Base-by-base conservation (phyloP, 2,113 vertebrate genomes). In the Pelusios castaneus region DNA sequence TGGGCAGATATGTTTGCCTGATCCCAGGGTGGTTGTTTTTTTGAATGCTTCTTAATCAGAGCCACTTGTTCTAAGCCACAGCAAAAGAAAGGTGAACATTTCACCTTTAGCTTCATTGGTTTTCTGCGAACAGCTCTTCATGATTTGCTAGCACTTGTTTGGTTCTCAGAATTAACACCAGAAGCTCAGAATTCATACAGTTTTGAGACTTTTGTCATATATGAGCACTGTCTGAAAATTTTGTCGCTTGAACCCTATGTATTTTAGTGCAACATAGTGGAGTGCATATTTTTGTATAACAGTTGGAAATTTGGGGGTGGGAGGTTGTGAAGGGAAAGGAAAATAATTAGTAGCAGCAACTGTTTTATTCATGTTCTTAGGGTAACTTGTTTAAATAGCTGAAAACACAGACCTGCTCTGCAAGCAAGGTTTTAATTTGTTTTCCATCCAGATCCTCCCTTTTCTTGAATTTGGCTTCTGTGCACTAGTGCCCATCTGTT, bases 401-500 rank as follows among this genome's bases (percentile, higher is more conserved):
- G 82, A 89, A 95, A 87, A 95, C 93, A 67, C 84, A 90, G 87
- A 60, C 76, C 60, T 87, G 52, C 63, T 10, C 63, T 41, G 63
- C 96, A 95, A 96, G 86, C n/a, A 94, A 95, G 96, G 92, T 95
- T 97, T 91, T 95, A 96, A 84, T 95, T 94, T 87, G 89, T 86
- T 89, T 47, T 94, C 89, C 56, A 82, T 96, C 93, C 91, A 96
- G 89, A 94, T 87, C 81, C 90, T 96, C 96, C 88, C 27, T 88
- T 95, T 97, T 97, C 95, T 97, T 98, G 95, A 95, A 93, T 91
- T 98, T 98, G 97, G 95, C 96, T 97, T 95, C 92, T 96, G 76
- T 95, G 52, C 89, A 19, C 88, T 5, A 10, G 73, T 96, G 85
- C 95, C 96, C 97, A 97, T 98, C 98, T 98, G 98, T 92, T 96